Conservation (phyloP, 2,113 vertebrate genomes). For the Petromus typicus region DNA sequence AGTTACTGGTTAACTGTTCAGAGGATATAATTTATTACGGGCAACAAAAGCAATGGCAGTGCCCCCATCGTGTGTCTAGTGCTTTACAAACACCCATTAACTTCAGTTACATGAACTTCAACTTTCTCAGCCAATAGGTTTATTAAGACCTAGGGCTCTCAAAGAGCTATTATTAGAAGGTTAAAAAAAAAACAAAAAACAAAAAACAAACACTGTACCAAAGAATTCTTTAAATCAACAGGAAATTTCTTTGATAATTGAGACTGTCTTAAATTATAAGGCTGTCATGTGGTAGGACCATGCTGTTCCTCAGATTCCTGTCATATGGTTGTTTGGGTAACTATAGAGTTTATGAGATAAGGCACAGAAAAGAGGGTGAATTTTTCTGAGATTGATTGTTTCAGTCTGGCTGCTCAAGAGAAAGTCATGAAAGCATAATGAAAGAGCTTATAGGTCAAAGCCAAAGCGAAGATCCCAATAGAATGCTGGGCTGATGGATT, state of each 20-base stretch:
- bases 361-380: neutral
- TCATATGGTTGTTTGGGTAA: neutral
- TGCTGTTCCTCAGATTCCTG: neutral
- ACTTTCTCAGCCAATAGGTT: conserved; percentile 24
- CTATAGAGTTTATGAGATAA: neutral
- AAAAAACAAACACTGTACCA: neutral
- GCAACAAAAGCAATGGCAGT: neutral
- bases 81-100: neutral
- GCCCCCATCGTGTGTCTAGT: neutral
- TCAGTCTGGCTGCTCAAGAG: neutral
- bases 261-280: neutral
- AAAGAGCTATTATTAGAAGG: neutral
- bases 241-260: conserved; percentile 35
- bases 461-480: neutral
- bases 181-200: neutral
- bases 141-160: neutral
- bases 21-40: conserved; percentile 13
- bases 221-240: conserved; percentile 28
- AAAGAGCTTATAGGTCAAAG: neutral
- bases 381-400: neutral
- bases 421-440: neutral
- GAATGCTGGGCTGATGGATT: neutral
- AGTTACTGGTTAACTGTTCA: neutral
- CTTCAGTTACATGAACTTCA: conserved; percentile 25
- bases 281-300: neutral